These are phyloP conservation scores for Oxytorus armatus DNA, from an alignment of 2,888 invertebrate genomes.

Conservation along the genomic window DNA sequence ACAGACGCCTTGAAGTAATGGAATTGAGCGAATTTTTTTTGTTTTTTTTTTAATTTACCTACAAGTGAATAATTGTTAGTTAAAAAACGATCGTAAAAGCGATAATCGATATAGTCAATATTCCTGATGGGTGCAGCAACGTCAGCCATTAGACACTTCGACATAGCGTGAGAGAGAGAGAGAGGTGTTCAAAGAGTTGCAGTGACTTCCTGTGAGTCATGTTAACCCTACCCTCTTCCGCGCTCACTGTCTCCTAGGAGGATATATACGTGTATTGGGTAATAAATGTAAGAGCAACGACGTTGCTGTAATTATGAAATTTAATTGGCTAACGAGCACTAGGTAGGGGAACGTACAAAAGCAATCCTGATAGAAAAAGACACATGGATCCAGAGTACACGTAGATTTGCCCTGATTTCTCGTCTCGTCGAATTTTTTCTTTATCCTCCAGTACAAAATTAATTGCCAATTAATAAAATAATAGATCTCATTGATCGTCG, in stretches of 20 bases:
- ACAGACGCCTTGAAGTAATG: too few relatives aligned
- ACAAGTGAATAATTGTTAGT: background rate
- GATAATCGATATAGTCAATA: conserved; percentile 17
- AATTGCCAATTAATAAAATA: conserved; percentile 23
- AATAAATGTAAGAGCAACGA: conserved; percentile 31
- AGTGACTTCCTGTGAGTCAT: conserved; percentile 65
- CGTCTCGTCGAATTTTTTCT: conserved; percentile 12
- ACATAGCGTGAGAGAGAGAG: background rate
- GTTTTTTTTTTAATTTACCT: background rate
- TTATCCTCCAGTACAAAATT: conserved; percentile 6
- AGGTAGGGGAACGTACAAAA: conserved; percentile 67
- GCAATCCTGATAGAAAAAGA: conserved; percentile 6
- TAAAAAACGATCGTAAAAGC: too few relatives aligned
- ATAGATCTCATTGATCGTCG: conserved; percentile 6
- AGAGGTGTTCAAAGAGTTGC: conserved; percentile 51
- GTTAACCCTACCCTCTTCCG: conserved; percentile 55
- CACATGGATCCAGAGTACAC: background rate
- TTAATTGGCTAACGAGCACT: conserved; percentile 80
- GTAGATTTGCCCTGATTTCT: conserved; percentile 31
- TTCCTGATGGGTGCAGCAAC: conserved; percentile 7
- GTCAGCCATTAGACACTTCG: conserved; percentile 12
- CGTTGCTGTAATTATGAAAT: conserved; percentile 76
- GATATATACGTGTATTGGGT: conserved; percentile 18
- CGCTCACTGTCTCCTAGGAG: conserved; percentile 26
- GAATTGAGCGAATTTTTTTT: too few relatives aligned